Percentiles rank a stretch among this genome's conserved stretches.
Evolutionary conservation across 2,113 vertebrate genomes (phyloP).

Genomic region (Neomonachus schauinslandi): DNA sequence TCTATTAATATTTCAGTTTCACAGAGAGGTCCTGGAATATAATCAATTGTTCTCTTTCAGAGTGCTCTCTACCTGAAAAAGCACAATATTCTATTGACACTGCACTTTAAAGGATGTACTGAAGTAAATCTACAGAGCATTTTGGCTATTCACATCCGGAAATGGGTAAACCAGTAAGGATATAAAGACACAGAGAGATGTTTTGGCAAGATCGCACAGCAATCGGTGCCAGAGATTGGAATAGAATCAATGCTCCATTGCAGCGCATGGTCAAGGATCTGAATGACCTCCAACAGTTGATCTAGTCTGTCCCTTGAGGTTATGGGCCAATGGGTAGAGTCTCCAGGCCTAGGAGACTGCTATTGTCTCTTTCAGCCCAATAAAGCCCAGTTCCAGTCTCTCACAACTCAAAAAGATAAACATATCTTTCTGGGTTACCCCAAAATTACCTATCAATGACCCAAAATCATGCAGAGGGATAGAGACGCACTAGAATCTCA

Average conservation of each 20-base stretch:
- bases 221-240: neutral
- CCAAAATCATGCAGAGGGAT: neutral
- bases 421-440: neutral
- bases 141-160: neutral
- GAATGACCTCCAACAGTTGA: neutral
- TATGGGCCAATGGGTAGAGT: neutral
- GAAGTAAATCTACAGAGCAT: neutral
- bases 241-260: neutral
- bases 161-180: slow-evolving; percentile 43
- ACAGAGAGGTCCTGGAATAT: neutral
- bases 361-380: neutral
- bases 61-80: slow-evolving; percentile 50
- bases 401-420: neutral
- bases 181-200: neutral
- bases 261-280: neutral
- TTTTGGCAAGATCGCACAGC: neutral
- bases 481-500: neutral
- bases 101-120: neutral
- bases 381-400: neutral
- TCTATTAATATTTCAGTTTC: slow-evolving; percentile 37
- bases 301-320: neutral
- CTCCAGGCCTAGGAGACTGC: neutral
- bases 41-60: slow-evolving; percentile 27
- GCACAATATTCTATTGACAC: neutral
- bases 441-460: neutral